These are phyloP conservation scores for Pardosa pseudoannulata DNA, from an alignment of 2,888 invertebrate genomes.

Conservation along the genomic window DNA sequence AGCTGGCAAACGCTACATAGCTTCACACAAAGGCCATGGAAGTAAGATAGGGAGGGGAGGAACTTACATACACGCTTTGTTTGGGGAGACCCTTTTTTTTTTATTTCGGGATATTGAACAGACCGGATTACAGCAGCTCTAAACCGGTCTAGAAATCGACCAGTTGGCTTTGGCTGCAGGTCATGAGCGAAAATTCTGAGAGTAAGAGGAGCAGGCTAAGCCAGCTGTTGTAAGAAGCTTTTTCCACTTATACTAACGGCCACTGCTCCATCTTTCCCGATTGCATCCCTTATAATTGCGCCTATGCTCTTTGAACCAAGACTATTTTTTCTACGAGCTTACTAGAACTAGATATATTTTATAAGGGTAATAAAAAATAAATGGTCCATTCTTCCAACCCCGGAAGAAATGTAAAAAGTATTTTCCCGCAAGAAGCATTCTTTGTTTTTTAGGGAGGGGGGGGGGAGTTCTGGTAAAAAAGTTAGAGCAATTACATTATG, in stretches of 20 bases:
- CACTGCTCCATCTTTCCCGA: neutral
- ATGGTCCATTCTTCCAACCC: neutral
- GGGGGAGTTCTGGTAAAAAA: too few relatives aligned
- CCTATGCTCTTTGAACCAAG: neutral
- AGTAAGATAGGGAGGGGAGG: neutral
- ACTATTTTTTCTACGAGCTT: neutral
- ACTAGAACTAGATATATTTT: neutral
- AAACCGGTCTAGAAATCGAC: conserved; percentile 51
- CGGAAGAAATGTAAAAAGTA: too few relatives aligned
- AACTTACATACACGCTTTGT: conserved; percentile 19
- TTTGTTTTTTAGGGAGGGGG: too few relatives aligned
- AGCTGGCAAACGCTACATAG: neutral
- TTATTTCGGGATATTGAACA: conserved; percentile 25
- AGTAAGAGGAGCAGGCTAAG: neutral
- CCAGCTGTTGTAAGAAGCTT: neutral
- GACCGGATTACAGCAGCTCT: conserved; percentile 36
- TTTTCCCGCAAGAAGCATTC: too few relatives aligned
- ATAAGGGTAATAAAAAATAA: neutral
- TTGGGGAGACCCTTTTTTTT: conserved; percentile 2
- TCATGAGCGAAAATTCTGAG: conserved; percentile 16
- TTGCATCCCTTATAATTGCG: neutral
- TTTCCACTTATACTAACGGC: neutral
- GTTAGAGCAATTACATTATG: too few relatives aligned
- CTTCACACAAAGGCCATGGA: neutral
- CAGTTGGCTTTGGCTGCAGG: conserved; percentile 40